Evolutionary conservation across 2,113 vertebrate genomes (phyloP).

Genomic region (Proterorhinus semilunaris): DNA sequence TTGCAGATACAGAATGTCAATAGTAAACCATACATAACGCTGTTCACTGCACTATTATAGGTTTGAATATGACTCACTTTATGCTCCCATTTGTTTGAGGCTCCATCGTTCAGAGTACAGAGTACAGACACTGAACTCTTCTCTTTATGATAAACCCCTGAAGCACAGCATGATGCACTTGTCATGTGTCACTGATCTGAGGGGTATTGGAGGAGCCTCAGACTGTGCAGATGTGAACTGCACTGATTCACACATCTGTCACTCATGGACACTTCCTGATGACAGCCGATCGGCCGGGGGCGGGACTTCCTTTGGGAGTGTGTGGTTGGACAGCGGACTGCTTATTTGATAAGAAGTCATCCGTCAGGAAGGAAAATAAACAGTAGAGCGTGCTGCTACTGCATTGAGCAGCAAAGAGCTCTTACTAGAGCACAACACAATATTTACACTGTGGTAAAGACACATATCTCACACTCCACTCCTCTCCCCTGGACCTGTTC

Average conservation of each 20-base stretch:
- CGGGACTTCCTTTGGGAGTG: conserved; percentile 57
- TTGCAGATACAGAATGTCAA: too few species aligned
- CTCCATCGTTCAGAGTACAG: conserved; percentile 56
- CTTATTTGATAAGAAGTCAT: conserved; percentile 84
- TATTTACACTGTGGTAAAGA: conserved; percentile 73
- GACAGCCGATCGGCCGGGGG: conserved; percentile 39
- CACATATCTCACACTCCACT: conserved; percentile 38
- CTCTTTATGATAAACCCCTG: conserved; percentile 2
- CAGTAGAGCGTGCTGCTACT: conserved; percentile 70
- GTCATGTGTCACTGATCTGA: neutral
- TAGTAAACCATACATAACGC: too few species aligned
- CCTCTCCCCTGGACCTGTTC: conserved; percentile 49
- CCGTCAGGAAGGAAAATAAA: conserved; percentile 80
- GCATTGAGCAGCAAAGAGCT: conserved; percentile 68
- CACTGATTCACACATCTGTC: conserved; percentile 39
- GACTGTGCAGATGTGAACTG: neutral
- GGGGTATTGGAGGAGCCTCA: neutral
- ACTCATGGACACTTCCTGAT: conserved; percentile 18
- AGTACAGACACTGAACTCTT: conserved; percentile 28
- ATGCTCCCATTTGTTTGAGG: conserved; percentile 7
- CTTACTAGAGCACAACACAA: conserved; percentile 80
- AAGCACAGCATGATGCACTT: neutral
- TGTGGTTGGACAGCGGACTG: conserved; percentile 68
- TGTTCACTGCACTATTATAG: too few species aligned
- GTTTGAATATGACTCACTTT: neutral